These are phyloP conservation scores for Hystrix cristata DNA, from an alignment of 2,113 vertebrate species.

Conservation along the genomic window DNA sequence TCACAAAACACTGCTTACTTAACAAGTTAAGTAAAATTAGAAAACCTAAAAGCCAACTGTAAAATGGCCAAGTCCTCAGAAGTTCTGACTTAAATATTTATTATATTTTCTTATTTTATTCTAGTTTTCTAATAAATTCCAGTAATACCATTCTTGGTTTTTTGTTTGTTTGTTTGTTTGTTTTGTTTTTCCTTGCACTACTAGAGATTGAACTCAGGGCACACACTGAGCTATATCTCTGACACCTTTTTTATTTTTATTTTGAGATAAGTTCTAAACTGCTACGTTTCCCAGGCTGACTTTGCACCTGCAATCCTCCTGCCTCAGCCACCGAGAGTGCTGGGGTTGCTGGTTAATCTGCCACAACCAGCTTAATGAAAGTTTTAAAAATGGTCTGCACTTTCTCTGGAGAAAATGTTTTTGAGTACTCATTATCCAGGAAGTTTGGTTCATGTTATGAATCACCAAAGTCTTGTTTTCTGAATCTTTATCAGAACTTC, in stretches of 20 bases:
- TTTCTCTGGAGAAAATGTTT: constrained; percentile 47
- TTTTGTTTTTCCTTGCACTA: background rate
- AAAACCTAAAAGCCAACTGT: constrained; percentile 29
- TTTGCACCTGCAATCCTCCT: background rate
- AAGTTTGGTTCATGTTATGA: constrained; percentile 12
- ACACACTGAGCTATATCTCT: background rate
- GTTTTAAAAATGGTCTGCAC: constrained; percentile 1
- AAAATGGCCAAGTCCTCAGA: background rate
- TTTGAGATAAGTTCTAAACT: background rate
- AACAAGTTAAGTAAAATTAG: constrained; percentile 30
- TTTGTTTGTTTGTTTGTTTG: no score
- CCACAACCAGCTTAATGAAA: background rate
- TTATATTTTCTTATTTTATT: constrained; percentile 50
- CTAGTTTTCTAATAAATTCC: constrained; percentile 42
- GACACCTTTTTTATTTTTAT: background rate
- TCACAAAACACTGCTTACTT: background rate
- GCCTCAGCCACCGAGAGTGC: background rate
- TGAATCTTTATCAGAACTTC: constrained; percentile 47
- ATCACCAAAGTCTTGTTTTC: constrained; percentile 33
- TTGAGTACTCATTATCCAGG: constrained; percentile 24
- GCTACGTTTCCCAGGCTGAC: background rate
- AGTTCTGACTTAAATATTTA: background rate
- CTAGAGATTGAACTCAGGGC: background rate
- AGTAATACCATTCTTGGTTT: background rate
- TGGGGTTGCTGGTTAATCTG: background rate